A percentile compares a stretch with the other conserved stretches of the same genome.
Evolutionary conservation across 2,797 vertebrate genomes (phyloP).

Genomic region (Poeciliopsis turneri): DNA sequence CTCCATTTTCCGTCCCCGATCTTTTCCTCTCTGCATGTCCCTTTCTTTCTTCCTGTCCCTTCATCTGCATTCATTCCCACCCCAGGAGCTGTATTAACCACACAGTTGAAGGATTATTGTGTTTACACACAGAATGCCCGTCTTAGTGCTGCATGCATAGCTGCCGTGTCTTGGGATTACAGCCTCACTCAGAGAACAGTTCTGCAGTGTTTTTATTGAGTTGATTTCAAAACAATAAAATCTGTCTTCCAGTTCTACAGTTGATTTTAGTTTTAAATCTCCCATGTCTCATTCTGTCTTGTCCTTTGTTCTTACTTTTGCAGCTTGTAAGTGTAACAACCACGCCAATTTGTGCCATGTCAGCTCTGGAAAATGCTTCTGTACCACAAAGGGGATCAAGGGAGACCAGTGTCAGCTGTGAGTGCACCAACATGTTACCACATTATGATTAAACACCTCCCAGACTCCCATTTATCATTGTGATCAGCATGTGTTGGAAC

Average conservation of each 20-base stretch:
- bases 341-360: conserved; percentile 90
- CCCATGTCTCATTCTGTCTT: background rate
- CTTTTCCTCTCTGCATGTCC: background rate
- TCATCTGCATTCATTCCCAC: conserved; percentile 1
- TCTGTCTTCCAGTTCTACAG: background rate
- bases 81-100: background rate
- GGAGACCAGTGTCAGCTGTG: conserved; percentile 95
- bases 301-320: conserved; percentile 9
- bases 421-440: conserved; percentile 67
- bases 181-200: background rate
- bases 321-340: conserved; percentile 92
- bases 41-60: background rate
- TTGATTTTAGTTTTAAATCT: background rate
- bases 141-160: conserved; percentile 1
- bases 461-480: background rate
- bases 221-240: conserved; percentile 1
- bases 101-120: background rate
- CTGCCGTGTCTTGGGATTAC: background rate
- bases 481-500: background rate
- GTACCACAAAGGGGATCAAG: conserved; percentile 93
- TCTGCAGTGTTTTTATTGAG: conserved; percentile 6
- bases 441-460: background rate
- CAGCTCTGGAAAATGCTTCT: conserved; percentile 92
- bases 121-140: conserved; percentile 12
- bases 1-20: background rate